A percentile compares a stretch with the other conserved stretches of the same genome.
Conservation (phyloP, 2,888 invertebrate species). For the Drosophila putrida region DNA sequence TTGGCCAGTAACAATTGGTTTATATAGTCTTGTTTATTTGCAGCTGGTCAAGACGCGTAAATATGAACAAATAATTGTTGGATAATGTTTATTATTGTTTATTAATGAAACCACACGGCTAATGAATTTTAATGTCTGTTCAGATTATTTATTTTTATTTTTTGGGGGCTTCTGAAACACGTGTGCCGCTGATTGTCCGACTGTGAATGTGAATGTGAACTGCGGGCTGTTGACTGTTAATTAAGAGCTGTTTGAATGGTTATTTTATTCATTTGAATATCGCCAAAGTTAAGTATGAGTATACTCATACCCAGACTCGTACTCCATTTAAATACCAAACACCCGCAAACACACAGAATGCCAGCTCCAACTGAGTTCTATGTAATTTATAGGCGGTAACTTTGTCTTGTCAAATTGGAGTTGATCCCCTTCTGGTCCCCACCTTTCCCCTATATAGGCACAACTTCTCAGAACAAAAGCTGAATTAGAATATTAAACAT, state of each 20-base stretch:
- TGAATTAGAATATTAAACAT: conserved; percentile 71
- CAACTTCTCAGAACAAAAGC: conserved; percentile 61
- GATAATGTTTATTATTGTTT: conserved; percentile 50
- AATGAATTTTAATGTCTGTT: conserved; percentile 75
- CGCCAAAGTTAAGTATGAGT: conserved; percentile 20
- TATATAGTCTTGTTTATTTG: conserved; percentile 9
- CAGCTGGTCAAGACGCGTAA: conserved; percentile 37
- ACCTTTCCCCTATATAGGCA: background rate
- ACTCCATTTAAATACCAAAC: conserved; percentile 64
- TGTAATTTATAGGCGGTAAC: conserved; percentile 69
- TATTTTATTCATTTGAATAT: conserved; percentile 52
- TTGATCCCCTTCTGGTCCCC: conserved; percentile 4
- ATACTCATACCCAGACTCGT: conserved; percentile 6
- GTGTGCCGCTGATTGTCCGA: conserved; percentile 39
- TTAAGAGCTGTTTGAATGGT: conserved; percentile 57
- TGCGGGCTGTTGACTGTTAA: conserved; percentile 55
- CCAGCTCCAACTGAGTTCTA: conserved; percentile 46
- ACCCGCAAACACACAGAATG: conserved; percentile 51
- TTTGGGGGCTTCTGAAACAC: conserved; percentile 37
- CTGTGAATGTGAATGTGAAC: conserved; percentile 23
- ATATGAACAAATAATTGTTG: conserved; percentile 17
- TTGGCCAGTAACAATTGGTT: conserved; percentile 23
- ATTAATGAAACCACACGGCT: conserved; percentile 61
- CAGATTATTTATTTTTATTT: conserved; percentile 34
- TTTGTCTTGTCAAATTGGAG: conserved; percentile 69